Evolutionary conservation across 2,113 vertebrate species (phyloP).

Genomic region (Cricetomys ansorgei): DNA sequence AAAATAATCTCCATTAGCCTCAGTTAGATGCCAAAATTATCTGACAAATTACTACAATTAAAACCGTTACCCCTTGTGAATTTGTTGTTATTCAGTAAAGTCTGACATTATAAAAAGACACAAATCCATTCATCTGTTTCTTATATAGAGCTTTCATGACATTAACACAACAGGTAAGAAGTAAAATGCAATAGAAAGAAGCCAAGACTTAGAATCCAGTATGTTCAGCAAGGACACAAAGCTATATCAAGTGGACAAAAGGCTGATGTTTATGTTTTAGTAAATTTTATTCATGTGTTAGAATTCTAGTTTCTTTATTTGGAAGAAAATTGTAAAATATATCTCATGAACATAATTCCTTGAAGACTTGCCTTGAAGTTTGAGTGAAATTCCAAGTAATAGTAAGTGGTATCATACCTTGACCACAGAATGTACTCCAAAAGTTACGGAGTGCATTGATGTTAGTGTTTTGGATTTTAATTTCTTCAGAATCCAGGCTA

Average conservation of each 20-base stretch:
- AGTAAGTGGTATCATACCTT: not conserved
- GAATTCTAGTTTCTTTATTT: conserved; percentile 30
- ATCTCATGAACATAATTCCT: not conserved
- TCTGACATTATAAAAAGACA: not conserved
- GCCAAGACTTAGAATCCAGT: conserved; percentile 12
- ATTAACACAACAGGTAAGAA: not conserved
- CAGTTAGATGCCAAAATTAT: not conserved
- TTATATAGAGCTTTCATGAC: not conserved
- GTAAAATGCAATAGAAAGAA: not conserved
- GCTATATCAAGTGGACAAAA: not conserved
- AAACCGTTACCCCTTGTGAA: not conserved
- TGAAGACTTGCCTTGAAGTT: conserved; percentile 9
- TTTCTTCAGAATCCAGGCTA: not conserved
- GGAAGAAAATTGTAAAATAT: not conserved
- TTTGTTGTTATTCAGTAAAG: not conserved
- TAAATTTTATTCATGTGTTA: not conserved
- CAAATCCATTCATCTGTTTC: not conserved
- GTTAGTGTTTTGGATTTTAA: not conserved
- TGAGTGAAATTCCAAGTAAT: not conserved
- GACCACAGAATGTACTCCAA: not conserved
- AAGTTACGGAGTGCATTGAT: not conserved
- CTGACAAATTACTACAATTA: not conserved
- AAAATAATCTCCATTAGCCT: not conserved
- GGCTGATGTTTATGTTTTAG: not conserved
- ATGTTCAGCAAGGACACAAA: conserved; percentile 9